A percentile compares a stretch with the other conserved stretches of the same genome.
Evolutionary conservation across 2,888 invertebrate species (phyloP).

Genomic region (Apantesis nais): DNA sequence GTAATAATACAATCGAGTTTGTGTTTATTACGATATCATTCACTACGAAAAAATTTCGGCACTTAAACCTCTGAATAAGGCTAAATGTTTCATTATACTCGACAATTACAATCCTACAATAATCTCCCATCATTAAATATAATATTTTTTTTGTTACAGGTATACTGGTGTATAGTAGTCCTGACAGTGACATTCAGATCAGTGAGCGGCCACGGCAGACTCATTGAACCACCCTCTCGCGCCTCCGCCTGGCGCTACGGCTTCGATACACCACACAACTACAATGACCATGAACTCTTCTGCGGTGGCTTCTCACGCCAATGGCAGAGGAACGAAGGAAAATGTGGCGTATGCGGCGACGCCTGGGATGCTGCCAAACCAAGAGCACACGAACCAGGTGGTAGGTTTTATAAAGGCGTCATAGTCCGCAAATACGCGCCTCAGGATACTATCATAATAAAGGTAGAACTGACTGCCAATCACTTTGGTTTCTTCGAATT

Average conservation of each 20-base stretch:
- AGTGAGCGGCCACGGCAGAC: slow-evolving; percentile 88
- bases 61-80: not conserved
- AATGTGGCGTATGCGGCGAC: slow-evolving; percentile 95
- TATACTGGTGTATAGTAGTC: slow-evolving; percentile 70
- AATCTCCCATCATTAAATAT: not conserved
- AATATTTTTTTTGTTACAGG: slow-evolving; percentile 59
- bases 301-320: slow-evolving; percentile 95
- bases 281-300: slow-evolving; percentile 95
- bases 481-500: slow-evolving; percentile 96
- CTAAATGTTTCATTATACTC: not conserved
- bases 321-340: slow-evolving; percentile 92
- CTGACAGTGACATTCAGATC: slow-evolving; percentile 59
- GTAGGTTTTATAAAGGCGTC: slow-evolving; percentile 92
- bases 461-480: slow-evolving; percentile 94
- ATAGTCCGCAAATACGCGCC: slow-evolving; percentile 92
- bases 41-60: not conserved
- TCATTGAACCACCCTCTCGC: slow-evolving; percentile 94
- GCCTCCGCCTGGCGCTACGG: slow-evolving; percentile 96
- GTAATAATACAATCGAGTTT: not conserved
- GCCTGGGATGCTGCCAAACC: slow-evolving; percentile 91
- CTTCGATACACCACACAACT: slow-evolving; percentile 94
- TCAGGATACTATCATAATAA: slow-evolving; percentile 88
- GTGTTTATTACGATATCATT: not conserved
- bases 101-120: not conserved
- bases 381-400: slow-evolving; percentile 93